Conservation (phyloP, 2,888 invertebrate species). For the Eupithecia abbreviata region DNA sequence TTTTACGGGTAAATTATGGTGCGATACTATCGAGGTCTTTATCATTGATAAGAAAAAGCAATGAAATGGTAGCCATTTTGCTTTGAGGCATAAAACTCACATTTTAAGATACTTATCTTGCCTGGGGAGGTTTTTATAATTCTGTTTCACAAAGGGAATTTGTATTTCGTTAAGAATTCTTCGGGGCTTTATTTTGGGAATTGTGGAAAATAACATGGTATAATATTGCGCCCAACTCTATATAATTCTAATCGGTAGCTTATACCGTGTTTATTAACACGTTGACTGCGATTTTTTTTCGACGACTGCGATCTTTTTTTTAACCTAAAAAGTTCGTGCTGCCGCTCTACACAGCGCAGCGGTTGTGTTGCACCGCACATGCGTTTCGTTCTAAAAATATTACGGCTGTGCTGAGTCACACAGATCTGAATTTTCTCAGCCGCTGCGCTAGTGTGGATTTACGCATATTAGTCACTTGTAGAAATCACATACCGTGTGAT, state of each 20-base stretch:
- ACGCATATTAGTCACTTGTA: too few species aligned
- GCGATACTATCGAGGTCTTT: background rate
- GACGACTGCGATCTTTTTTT: too few species aligned
- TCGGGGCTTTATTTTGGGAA: constrained; percentile 1
- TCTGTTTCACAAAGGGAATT: constrained; percentile 5
- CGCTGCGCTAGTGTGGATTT: too few species aligned
- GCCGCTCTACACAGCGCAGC: too few species aligned
- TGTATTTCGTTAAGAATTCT: background rate
- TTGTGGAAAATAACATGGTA: background rate
- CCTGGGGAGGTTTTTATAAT: constrained; percentile 5
- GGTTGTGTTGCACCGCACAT: too few species aligned
- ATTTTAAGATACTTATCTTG: constrained; percentile 4
- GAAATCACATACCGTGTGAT: too few species aligned
- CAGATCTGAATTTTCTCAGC: too few species aligned
- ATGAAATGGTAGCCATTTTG: constrained; percentile 6
- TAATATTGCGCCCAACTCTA: background rate
- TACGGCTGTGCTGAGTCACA: too few species aligned
- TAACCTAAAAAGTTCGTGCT: too few species aligned
- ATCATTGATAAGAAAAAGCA: constrained; percentile 13
- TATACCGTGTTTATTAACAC: background rate
- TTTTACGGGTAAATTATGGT: constrained; percentile 10
- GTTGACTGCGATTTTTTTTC: too few species aligned
- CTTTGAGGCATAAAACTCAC: constrained; percentile 7
- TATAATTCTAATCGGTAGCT: background rate
- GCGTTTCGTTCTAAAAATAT: too few species aligned